These are phyloP conservation scores for Bovichtus variegatus DNA, from an alignment of 2,797 vertebrate species.

Conservation along the genomic window DNA sequence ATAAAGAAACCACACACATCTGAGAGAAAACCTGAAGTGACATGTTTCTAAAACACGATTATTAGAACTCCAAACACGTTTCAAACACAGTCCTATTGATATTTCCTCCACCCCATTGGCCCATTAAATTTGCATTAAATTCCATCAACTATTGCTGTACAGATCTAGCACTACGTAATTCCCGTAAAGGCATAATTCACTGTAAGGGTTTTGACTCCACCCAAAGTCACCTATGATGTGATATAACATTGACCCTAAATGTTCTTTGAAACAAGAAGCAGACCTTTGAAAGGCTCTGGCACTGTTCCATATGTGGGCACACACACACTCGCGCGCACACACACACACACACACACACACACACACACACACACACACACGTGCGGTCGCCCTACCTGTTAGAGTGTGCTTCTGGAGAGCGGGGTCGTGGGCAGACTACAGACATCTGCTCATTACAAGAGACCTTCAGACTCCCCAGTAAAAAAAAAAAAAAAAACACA, in stretches of 20 bases:
- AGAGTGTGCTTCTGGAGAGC: conserved; percentile 56
- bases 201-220: conserved; percentile 45
- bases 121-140: conserved; percentile 65
- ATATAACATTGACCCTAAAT: conserved; percentile 47
- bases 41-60: conserved; percentile 24
- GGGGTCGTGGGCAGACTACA: conserved; percentile 74
- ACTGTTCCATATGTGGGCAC: conserved; percentile 14
- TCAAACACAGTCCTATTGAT: conserved; percentile 18
- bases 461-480: conserved; percentile 78
- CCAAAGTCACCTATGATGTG: conserved; percentile 71
- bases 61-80: conserved; percentile 22
- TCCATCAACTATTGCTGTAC: conserved; percentile 71
- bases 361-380: conserved; percentile 21
- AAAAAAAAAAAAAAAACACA: conserved; percentile 61
- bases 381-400: conserved; percentile 64
- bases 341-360: conserved; percentile 6
- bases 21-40: conserved; percentile 2
- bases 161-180: conserved; percentile 58
- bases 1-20: not conserved
- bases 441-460: conserved; percentile 81
- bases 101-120: conserved; percentile 51
- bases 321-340: conserved; percentile 10
- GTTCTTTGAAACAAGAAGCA: conserved; percentile 33
- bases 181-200: conserved; percentile 61
- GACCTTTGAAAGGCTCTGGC: conserved; percentile 40